A percentile compares a stretch with the other conserved stretches of the same genome.
Conservation (phyloP, 2,113 vertebrate genomes). For the Pteropus alecto region DNA sequence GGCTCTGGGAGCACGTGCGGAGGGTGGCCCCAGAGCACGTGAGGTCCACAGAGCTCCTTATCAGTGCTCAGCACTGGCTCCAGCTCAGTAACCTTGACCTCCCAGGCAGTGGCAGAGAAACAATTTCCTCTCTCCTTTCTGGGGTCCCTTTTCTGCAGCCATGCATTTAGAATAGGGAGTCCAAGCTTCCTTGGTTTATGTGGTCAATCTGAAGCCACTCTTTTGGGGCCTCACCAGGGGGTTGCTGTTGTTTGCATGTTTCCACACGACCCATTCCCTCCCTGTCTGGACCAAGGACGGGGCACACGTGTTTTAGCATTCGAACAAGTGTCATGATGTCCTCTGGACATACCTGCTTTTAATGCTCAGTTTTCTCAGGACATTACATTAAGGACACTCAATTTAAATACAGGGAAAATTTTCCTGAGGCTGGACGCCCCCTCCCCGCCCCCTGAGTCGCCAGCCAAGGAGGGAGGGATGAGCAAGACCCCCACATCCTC, state of each 20-base stretch:
- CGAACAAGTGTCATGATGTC: not conserved
- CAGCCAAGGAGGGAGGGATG: too few species aligned
- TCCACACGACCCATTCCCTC: not conserved
- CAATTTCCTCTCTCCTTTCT: constrained; percentile 24
- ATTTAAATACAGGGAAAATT: not conserved
- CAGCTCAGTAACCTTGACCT: constrained; percentile 3
- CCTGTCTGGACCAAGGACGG: not conserved
- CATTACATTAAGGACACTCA: not conserved
- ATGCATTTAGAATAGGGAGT: not conserved
- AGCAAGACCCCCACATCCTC: not conserved
- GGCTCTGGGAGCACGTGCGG: fast-evolving
- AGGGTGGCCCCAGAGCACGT: fast-evolving
- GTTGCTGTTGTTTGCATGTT: fast-evolving
- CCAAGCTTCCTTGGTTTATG: not conserved
- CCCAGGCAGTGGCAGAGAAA: not conserved
- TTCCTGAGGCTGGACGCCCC: fast-evolving
- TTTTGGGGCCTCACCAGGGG: not conserved
- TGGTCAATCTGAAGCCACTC: not conserved
- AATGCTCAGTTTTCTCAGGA: not conserved
- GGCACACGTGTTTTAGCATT: not conserved
- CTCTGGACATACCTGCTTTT: not conserved
- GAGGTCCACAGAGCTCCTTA: not conserved
- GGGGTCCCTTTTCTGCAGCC: not conserved
- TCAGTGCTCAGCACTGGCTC: not conserved
- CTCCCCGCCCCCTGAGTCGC: too few species aligned